Evolutionary conservation across 2,113 vertebrate species (phyloP).

Genomic region (Camelus dromedarius): DNA sequence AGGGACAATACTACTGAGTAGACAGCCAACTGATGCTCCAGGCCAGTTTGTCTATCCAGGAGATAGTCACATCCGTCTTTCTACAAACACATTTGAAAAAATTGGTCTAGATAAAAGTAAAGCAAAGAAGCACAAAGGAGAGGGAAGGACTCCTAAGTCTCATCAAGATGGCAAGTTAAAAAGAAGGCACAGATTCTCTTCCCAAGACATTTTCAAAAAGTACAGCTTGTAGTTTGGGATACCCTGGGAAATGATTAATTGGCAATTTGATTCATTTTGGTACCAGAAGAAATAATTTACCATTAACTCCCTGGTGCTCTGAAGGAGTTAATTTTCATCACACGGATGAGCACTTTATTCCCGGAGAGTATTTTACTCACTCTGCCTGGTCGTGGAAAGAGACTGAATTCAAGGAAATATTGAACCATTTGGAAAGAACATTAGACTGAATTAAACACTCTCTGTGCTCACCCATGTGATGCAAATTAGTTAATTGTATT

Average conservation of each 20-base stretch:
- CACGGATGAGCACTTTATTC: slow-evolving; percentile 74
- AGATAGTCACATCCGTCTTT: not conserved
- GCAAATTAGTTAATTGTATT: slow-evolving; percentile 75
- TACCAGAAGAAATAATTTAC: slow-evolving; percentile 74
- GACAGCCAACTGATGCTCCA: not conserved
- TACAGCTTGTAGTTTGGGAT: not conserved
- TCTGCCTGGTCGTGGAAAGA: slow-evolving; percentile 62
- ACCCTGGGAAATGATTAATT: slow-evolving; percentile 70
- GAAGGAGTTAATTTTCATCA: slow-evolving; percentile 80
- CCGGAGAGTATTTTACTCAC: slow-evolving; percentile 66
- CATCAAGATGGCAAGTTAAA: not conserved
- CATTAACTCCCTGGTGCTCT: slow-evolving; percentile 68
- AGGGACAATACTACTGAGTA: not conserved
- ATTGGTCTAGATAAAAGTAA: not conserved
- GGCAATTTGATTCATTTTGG: slow-evolving; percentile 72
- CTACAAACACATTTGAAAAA: not conserved
- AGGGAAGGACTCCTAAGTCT: not conserved
- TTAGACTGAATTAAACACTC: slow-evolving; percentile 74
- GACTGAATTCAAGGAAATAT: slow-evolving; percentile 74
- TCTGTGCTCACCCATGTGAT: slow-evolving; percentile 72
- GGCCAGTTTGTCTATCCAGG: not conserved
- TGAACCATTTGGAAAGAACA: slow-evolving; percentile 75
- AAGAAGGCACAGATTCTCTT: not conserved
- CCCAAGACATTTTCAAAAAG: not conserved
- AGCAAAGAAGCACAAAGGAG: not conserved